phyloP scores from a whole-genome alignment of 2,888 invertebrate genomes.

The Crossocerus cetratus region DNA sequence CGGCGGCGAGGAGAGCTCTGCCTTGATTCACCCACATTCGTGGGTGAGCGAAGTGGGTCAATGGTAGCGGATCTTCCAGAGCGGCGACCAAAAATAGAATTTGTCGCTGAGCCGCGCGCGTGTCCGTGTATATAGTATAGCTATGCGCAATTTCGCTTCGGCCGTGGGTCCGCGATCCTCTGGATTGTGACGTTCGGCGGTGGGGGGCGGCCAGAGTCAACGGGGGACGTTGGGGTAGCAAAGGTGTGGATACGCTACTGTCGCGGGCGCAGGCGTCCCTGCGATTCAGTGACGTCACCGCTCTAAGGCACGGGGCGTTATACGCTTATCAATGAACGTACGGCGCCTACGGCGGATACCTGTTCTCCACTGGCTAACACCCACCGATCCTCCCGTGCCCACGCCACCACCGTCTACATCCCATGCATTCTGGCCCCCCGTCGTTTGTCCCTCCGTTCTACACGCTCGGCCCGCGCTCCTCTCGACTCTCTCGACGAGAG shows the following conservation, averaged over 20 bases:
- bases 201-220: background rate
- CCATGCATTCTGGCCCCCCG: conserved; percentile 32
- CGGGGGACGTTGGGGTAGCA: background rate
- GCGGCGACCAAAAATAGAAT: background rate
- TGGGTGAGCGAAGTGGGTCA: background rate
- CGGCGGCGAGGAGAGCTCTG: too few species aligned
- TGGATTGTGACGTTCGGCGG: background rate
- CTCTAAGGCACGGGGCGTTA: conserved; percentile 58
- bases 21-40: too few species aligned
- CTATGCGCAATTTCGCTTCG: too few species aligned
- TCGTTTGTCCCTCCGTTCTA: conserved; percentile 17
- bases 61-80: background rate
- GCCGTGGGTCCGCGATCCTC: background rate
- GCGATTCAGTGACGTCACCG: conserved; percentile 61
- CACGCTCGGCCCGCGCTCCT: too few species aligned
- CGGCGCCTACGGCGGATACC: conserved; percentile 67
- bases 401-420: conserved; percentile 35
- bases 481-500: too few species aligned
- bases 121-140: background rate
- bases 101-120: background rate
- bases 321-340: conserved; percentile 74
- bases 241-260: conserved; percentile 33
- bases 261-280: conserved; percentile 56
- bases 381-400: conserved; percentile 55
- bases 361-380: conserved; percentile 59